Base-by-base conservation (phyloP, 2,113 vertebrate species). In the Microtus richardsoni region DNA sequence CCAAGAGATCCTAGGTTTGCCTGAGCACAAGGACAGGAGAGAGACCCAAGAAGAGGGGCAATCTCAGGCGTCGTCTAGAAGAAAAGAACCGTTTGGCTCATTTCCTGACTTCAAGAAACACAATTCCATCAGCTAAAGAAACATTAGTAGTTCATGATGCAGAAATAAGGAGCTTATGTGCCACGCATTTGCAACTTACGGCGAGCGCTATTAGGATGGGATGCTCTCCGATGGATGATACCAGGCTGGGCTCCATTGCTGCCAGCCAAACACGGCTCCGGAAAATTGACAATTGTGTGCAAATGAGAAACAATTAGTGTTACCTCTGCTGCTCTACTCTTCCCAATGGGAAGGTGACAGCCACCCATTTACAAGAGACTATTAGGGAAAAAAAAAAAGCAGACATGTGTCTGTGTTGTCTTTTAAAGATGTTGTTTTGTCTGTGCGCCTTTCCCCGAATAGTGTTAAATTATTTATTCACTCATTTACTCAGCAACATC, bases 111-210 rank as follows among this genome's bases (percentile, higher is more conserved):
- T 96, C 90, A 96, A 97, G 94, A 98, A 98, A 97, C 70, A 96
- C 97, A 98, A 90, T 75, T 80, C 97, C 91, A 97, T 98, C 97
- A 98, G 95, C 98, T 97, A 97, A 98, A 98, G 97, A 97, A 98
- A 96, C 98, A 98, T 98, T 98, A 97, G 97, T 97, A 98, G 98
- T 99, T 98, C 98, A 99, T 98, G 98, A 97, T 98, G 98, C 98
- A 98, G 98, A 98, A 98, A 98, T 98, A 98, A 99, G 97, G 98
- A 98, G 94, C 97, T 98, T 97, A 96, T 97, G 94, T 2, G 33
- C 98, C 98, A 98, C 28, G 91, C 97, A 98, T 97, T 98, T 97
- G 94, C 79, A 98, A 85, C 94, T 98, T 97, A 97, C 54, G 91
- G 94, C 77, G 96, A 98, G 86, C 58, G 98, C 96, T 97, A 97